Evolutionary conservation across 2,113 vertebrate genomes (phyloP).

Genomic region (Chitala chitala): DNA sequence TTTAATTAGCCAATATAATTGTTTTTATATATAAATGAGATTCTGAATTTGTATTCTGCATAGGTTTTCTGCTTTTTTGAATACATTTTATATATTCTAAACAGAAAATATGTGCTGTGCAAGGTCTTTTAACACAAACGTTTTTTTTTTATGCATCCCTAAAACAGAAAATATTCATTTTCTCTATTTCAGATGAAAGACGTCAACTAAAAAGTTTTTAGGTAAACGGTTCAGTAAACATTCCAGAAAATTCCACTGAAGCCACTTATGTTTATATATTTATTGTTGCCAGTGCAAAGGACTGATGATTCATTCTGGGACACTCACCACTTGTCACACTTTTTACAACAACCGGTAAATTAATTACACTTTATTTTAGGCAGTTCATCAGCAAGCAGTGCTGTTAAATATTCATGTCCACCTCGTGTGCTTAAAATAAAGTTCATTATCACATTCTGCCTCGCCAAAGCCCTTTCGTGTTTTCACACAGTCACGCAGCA

Average conservation of each 20-base stretch:
- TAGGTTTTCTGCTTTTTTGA: too few species aligned
- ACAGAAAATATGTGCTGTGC: too few species aligned
- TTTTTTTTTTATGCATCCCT: too few species aligned
- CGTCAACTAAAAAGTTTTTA: too few species aligned
- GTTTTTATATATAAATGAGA: too few species aligned
- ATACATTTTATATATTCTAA: too few species aligned
- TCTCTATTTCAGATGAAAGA: too few species aligned
- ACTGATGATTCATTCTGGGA: constrained; percentile 6
- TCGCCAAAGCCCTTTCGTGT: constrained; percentile 54
- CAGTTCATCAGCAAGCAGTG: constrained; percentile 45
- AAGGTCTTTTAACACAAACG: too few species aligned
- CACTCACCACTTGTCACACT: constrained; percentile 33
- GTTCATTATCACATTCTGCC: constrained; percentile 61
- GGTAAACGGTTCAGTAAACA: neutral
- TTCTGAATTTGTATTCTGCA: too few species aligned
- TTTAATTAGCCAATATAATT: too few species aligned
- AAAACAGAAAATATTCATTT: too few species aligned
- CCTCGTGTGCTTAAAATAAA: constrained; percentile 65
- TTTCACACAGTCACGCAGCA: constrained; percentile 53
- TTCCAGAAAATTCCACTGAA: constrained; percentile 3
- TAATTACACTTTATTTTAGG: constrained; percentile 39
- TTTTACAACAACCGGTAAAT: constrained; percentile 19
- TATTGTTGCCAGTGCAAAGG: neutral
- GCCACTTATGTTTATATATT: neutral
- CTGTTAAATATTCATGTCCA: constrained; percentile 62